Conservation (phyloP, 2,113 vertebrate genomes). For the Phrynosoma blainvillii region DNA sequence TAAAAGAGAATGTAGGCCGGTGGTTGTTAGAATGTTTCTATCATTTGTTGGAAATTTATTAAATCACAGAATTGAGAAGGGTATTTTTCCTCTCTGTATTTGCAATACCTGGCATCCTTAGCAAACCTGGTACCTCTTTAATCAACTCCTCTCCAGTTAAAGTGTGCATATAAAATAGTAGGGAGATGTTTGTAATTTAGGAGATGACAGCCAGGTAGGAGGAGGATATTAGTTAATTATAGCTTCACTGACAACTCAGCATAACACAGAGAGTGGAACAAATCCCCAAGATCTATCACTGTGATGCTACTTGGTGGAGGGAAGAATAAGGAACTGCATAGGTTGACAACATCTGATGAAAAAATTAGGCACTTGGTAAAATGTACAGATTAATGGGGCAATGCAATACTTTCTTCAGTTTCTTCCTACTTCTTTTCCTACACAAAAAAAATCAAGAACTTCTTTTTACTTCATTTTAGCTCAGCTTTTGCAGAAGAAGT, state of each 20-base stretch:
- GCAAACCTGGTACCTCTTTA: neutral
- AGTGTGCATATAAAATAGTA: neutral
- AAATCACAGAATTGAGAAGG: neutral
- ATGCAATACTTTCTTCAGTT: too few relatives aligned
- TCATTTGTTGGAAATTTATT: neutral
- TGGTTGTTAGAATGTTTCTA: neutral
- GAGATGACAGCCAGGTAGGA: neutral
- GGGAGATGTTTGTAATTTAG: neutral
- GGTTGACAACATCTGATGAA: too few relatives aligned
- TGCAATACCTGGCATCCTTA: neutral
- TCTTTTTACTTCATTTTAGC: too few relatives aligned
- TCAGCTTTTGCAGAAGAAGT: too few relatives aligned
- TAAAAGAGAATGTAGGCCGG: too few relatives aligned
- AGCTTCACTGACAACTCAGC: neutral
- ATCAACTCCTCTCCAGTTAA: neutral
- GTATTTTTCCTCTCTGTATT: neutral
- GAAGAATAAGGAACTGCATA: too few relatives aligned
- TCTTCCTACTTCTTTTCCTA: too few relatives aligned
- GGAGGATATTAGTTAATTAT: neutral
- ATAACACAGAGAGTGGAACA: neutral
- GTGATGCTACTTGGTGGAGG: neutral
- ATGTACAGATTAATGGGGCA: too few relatives aligned
- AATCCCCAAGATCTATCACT: neutral
- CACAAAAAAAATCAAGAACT: too few relatives aligned
- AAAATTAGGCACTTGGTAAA: too few relatives aligned